Evolutionary conservation across 2,888 invertebrate species (phyloP), one percentile per base, ranked within the genome.

Genomic region (Lasius fuliginosus): DNA sequence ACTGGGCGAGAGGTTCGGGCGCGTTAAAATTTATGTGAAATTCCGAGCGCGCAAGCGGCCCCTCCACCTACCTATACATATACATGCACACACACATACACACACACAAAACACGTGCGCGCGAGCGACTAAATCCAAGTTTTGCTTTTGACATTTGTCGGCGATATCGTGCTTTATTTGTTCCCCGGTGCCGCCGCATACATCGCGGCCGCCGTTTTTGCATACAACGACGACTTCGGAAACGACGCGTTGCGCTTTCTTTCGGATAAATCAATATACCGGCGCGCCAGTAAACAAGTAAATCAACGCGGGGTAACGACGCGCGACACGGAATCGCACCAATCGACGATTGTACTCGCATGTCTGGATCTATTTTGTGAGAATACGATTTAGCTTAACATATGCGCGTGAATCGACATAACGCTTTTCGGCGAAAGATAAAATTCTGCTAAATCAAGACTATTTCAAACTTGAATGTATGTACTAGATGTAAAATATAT

Each of bases 91-190:
- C 46, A 30, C 9, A 36, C 6, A 40, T 18, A 23, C 27, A 27
- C 27, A 60, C 33, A 30, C 9, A 36, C 11, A n/a, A 53, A n/a
- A 53, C n/a, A n/a, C 8, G 53, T 2, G 8, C n/a, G 53, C 53
- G 53, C 27, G 53, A 69, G 33, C 56, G 82, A 77, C 30, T 30
- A 65, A 71, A 76, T 53, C 56, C 69, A 67, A 81, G 76, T 82
- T 82, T 76, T 84, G 87, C 84, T 85, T 83, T 83, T 84, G 87
- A 87, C 88, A 86, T 82, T 82, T 82, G 85, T 79, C 85, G 82
- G 46, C 53, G 69, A 67, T 75, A 85, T 83, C 85, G 65, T 62
- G 85, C 68, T 87, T 87, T 88, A 88, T 85, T 87, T 85, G 79
- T 69, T 69, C 62, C 67, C 67, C 56, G 79, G 33, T 30, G 68